Percentiles rank a stretch among this genome's conserved stretches.
Conservation (phyloP, 2,888 invertebrate species). For the Julus scandinavius region DNA sequence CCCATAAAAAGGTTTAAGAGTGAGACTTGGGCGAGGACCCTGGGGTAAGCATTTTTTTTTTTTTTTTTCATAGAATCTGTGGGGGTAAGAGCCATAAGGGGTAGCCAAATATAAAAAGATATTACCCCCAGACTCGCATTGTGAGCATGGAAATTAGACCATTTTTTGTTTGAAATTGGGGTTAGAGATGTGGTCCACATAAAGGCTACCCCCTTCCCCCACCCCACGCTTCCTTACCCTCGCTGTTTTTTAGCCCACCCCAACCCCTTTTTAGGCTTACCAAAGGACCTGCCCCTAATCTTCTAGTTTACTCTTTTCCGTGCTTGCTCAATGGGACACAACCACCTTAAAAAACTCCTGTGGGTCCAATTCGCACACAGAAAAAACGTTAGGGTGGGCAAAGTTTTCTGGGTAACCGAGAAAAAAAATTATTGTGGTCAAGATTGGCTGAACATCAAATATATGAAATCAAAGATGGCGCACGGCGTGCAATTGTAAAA, state of each 20-base stretch:
- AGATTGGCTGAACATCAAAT: not conserved
- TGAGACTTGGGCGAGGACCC: constrained; percentile 33
- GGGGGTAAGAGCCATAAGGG: constrained; percentile 21
- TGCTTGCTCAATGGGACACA: not conserved
- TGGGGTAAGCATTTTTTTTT: constrained; percentile 26
- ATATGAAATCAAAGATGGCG: constrained; percentile 33
- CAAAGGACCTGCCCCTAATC: constrained; percentile 27
- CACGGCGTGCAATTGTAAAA: not conserved
- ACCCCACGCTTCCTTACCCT: constrained; percentile 33
- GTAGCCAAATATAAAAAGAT: constrained; percentile 33
- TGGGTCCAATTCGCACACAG: not conserved
- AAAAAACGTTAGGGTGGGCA: not conserved
- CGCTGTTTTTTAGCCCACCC: constrained; percentile 31
- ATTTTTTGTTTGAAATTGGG: constrained; percentile 33
- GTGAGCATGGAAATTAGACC: constrained; percentile 33
- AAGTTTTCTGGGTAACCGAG: not conserved
- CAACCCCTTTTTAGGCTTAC: constrained; percentile 33
- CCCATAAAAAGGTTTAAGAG: constrained; percentile 27
- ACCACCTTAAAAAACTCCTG: constrained; percentile 9
- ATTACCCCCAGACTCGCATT: constrained; percentile 27
- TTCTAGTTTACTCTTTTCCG: constrained; percentile 21
- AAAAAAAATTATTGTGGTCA: constrained; percentile 2
- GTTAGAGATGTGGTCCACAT: constrained; percentile 21
- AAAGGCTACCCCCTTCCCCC: constrained; percentile 7
- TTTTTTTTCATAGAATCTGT: not conserved